Evolutionary conservation across 2,797 vertebrate genomes (phyloP), one percentile per base, ranked within the genome.

Genomic region (Chrosomus eos): DNA sequence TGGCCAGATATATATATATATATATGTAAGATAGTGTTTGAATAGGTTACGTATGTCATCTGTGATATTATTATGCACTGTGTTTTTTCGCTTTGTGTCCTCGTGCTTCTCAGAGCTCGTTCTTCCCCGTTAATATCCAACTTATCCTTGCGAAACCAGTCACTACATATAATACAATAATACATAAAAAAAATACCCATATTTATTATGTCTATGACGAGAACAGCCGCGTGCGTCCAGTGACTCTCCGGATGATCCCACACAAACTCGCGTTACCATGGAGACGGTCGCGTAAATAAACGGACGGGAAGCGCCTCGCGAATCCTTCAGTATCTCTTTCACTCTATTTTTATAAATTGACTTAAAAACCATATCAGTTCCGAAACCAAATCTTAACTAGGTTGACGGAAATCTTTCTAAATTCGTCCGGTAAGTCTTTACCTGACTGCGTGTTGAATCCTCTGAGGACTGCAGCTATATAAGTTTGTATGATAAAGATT

Each of bases 231-330:
- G 21, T n/a, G 14, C 26, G 11, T 60, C 11, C 58, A 14, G n/a
- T 1, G n/a, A 28, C 11, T 6, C 11, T 60, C n/a, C 23, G 10
- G 10, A 26, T n/a, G 4, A 28, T 28, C 26, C 26, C n/a, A 26
- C 21, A 23, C 7, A 9, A 10, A 14, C 67, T 28, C 67, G 19
- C 23, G 94, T 93, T 91, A 88, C 88, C 75, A 89, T 81, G 89
- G 91, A 51, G 77, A 90, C 91, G 23, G 9, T 2, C 84, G 86
- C 66, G 88, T 89, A 64, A 80, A 87, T 26, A 13, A 77, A 71
- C 58, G 38, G 4, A 31, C 60, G 68, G 36, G 73, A 85, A 88
- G 14, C 83, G 26, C 36, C 31, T 75, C 31, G 66, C 7, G 16
- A 51, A 74, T 58, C 18, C 19, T 8, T 60, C 11, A 40, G 8